phyloP scores from a whole-genome alignment of 53 echinoderm and acorn worm species.

The Holothuria leucospilota region DNA sequence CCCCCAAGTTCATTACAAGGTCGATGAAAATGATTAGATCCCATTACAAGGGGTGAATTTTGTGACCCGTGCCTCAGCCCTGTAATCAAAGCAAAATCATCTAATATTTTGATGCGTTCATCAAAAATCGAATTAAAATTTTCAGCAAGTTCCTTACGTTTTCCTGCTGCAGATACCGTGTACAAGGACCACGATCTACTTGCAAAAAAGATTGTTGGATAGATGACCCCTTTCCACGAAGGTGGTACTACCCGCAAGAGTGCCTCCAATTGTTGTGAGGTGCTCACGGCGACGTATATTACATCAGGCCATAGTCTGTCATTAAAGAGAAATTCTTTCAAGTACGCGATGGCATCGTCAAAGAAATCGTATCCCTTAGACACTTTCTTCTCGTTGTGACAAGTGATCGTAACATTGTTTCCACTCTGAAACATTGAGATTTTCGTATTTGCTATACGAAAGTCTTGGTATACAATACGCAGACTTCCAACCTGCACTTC shows the following conservation, averaged over 20 bases:
- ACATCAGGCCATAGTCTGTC: neutral
- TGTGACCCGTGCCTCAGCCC: constrained; percentile 18
- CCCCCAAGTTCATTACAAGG: constrained; percentile 29
- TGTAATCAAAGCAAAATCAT: neutral
- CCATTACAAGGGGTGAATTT: neutral
- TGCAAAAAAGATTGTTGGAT: neutral
- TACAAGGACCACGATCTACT: neutral
- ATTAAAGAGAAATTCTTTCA: neutral
- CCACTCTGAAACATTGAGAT: neutral
- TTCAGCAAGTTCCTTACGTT: neutral
- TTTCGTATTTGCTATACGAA: neutral
- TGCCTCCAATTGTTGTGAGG: neutral
- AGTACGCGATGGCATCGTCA: neutral
- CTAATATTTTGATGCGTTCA: constrained; percentile 4
- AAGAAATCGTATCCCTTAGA: neutral
- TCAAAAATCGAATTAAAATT: neutral
- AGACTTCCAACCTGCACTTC: constrained; percentile 2
- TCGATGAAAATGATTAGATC: constrained; percentile 9
- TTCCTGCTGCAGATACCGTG: neutral
- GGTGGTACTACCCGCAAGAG: neutral
- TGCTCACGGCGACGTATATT: neutral
- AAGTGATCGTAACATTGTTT: neutral
- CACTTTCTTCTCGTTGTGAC: neutral
- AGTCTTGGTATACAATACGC: too few relatives aligned
- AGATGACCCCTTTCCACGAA: constrained; percentile 10